Evolutionary conservation across 2,113 vertebrate species (phyloP).

Genomic region (Nicator chloris): DNA sequence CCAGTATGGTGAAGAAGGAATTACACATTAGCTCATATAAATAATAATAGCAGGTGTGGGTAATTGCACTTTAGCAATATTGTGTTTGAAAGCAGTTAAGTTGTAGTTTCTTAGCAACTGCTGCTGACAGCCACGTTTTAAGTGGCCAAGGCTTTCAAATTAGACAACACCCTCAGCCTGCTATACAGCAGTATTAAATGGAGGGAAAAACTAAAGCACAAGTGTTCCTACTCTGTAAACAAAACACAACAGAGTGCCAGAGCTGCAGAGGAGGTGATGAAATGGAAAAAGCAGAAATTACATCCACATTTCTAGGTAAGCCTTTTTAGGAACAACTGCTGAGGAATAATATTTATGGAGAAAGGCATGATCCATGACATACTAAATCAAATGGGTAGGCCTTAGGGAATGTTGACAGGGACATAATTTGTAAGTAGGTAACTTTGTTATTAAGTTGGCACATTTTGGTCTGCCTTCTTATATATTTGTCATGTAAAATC

Average conservation of each 20-base stretch:
- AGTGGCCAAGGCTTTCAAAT: conserved; percentile 14
- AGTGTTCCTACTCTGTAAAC: neutral
- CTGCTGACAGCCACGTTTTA: neutral
- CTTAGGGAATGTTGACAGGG: neutral
- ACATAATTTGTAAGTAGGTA: neutral
- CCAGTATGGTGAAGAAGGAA: conserved; percentile 30
- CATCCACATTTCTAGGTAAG: neutral
- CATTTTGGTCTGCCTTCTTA: neutral
- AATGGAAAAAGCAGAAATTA: conserved; percentile 11
- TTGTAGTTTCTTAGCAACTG: conserved; percentile 61
- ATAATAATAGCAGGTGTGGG: conserved; percentile 54
- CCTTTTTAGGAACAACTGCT: neutral
- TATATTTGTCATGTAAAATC: neutral
- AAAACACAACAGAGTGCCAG: neutral
- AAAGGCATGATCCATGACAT: neutral
- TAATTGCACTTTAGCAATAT: conserved; percentile 22
- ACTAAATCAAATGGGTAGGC: neutral
- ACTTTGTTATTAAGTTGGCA: neutral
- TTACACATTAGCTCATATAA: conserved; percentile 34
- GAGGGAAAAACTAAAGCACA: neutral
- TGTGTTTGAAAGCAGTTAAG: conserved; percentile 14
- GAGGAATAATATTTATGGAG: neutral
- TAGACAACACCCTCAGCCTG: neutral
- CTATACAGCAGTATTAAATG: neutral
- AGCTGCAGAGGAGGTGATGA: neutral